Evolutionary conservation across 2,888 invertebrate genomes (phyloP).

Genomic region (Acanthosepion esculentum): DNA sequence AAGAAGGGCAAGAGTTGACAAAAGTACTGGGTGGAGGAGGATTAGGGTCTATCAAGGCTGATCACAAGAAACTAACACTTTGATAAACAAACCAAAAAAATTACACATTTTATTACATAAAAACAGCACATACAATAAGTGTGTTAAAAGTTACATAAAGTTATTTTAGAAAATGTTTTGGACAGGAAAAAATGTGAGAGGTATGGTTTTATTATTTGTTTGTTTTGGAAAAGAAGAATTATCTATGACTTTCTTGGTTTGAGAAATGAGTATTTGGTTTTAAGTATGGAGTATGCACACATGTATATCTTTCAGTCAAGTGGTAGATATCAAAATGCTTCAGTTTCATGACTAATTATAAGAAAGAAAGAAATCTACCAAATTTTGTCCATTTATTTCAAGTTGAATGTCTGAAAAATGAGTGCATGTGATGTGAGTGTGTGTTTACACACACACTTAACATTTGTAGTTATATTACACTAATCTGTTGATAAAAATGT

Average conservation of each 20-base stretch:
- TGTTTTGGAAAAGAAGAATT: slow-evolving; percentile 5
- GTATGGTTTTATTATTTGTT: background rate
- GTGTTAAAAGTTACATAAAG: background rate
- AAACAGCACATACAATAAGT: background rate
- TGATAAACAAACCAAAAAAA: background rate
- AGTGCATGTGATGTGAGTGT: background rate
- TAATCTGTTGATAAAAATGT: background rate
- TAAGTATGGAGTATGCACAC: background rate
- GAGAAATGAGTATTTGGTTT: background rate
- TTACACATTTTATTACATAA: background rate
- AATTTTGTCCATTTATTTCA: background rate
- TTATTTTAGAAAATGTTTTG: background rate
- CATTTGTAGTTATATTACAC: background rate
- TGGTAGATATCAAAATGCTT: slow-evolving; percentile 33
- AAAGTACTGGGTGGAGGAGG: background rate
- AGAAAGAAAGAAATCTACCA: background rate
- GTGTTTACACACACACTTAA: background rate
- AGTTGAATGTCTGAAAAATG: background rate
- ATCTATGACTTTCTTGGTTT: background rate
- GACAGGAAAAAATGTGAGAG: background rate
- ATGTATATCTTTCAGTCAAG: background rate
- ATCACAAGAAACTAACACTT: slow-evolving; percentile 33
- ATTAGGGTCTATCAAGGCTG: background rate
- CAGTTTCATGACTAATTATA: slow-evolving; percentile 6
- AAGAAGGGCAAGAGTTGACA: background rate